These are phyloP conservation scores for Zoanthus sociatus DNA, from an alignment of 92 coral and sea anemone genomes.

Conservation along the genomic window DNA sequence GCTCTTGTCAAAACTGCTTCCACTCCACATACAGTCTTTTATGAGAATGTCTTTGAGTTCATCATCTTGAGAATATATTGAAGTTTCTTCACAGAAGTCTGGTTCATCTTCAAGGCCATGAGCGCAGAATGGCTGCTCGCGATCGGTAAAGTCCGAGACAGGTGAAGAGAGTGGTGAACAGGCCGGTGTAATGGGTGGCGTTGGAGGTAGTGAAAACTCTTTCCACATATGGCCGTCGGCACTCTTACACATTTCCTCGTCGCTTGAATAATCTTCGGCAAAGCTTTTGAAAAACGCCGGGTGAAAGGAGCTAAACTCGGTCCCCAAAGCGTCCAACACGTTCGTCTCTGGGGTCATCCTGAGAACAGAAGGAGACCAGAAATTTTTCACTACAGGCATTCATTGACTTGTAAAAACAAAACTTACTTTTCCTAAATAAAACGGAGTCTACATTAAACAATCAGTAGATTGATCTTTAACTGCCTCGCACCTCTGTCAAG, in stretches of 20 bases:
- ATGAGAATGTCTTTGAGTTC: slow-evolving; percentile 95
- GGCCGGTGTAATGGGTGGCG: slow-evolving; percentile 90
- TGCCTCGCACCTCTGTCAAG: slow-evolving; percentile 36
- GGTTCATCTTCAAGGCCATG: slow-evolving; percentile 76
- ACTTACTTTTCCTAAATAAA: slow-evolving; percentile 37
- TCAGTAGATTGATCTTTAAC: slow-evolving; percentile 24
- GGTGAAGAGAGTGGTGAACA: slow-evolving; percentile 78
- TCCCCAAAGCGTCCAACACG: slow-evolving; percentile 68
- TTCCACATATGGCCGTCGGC: slow-evolving; percentile 71
- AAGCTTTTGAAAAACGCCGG: slow-evolving; percentile 83
- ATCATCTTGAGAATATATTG: slow-evolving; percentile 82
- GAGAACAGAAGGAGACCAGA: slow-evolving; percentile 17
- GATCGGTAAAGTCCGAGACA: slow-evolving; percentile 69
- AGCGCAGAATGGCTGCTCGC: slow-evolving; percentile 81
- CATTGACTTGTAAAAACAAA: slow-evolving; percentile 46
- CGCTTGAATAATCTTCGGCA: slow-evolving; percentile 72
- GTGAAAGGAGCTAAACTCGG: slow-evolving; percentile 82
- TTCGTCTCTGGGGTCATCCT: slow-evolving; percentile 38
- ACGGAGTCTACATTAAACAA: slow-evolving; percentile 20
- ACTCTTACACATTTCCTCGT: slow-evolving; percentile 70
- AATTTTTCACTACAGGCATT: slow-evolving; percentile 44
- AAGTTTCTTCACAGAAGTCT: slow-evolving; percentile 72
- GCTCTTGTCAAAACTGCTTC: slow-evolving; percentile 78
- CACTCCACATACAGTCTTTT: slow-evolving; percentile 99
- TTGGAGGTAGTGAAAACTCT: slow-evolving; percentile 81